phyloP scores from a whole-genome alignment of 2,888 invertebrate species.

The Eupithecia exiguata region DNA sequence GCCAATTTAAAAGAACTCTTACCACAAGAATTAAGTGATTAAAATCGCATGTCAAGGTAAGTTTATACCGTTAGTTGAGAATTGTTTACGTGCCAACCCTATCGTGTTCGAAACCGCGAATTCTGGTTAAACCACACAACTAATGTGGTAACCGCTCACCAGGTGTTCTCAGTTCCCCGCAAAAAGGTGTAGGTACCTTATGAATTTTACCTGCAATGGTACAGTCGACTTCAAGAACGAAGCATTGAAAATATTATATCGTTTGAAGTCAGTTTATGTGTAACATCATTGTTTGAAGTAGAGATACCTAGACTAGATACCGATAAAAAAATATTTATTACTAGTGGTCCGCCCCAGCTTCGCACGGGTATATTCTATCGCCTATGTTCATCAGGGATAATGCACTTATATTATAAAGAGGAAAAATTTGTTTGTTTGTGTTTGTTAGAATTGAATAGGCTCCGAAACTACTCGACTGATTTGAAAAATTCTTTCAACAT shows the following conservation, averaged over 20 bases:
- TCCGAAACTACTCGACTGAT: no score
- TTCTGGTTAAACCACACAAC: slow-evolving; percentile 4
- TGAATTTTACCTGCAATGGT: slow-evolving; percentile 5
- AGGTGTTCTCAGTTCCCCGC: slow-evolving; percentile 1
- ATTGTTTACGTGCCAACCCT: slow-evolving; percentile 5
- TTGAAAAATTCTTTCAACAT: no score
- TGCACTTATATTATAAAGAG: no score
- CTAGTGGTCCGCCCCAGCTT: no score
- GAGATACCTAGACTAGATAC: no score
- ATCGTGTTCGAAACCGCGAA: slow-evolving; percentile 5
- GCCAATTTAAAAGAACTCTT: background rate
- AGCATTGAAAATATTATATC: background rate
- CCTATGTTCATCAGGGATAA: no score
- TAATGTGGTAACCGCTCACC: slow-evolving; percentile 3
- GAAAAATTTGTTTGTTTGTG: no score
- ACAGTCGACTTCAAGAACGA: slow-evolving; percentile 3
- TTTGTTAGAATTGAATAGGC: no score
- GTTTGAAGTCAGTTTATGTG: background rate
- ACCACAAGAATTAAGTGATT: slow-evolving; percentile 7
- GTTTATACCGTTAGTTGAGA: background rate
- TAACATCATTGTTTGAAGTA: no score
- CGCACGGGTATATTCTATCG: no score
- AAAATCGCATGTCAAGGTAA: slow-evolving; percentile 8
- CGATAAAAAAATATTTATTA: no score
- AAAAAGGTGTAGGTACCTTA: background rate